These are phyloP conservation scores for Pelochelys cantorii DNA, from an alignment of 2,797 vertebrate genomes.

Conservation along the genomic window DNA sequence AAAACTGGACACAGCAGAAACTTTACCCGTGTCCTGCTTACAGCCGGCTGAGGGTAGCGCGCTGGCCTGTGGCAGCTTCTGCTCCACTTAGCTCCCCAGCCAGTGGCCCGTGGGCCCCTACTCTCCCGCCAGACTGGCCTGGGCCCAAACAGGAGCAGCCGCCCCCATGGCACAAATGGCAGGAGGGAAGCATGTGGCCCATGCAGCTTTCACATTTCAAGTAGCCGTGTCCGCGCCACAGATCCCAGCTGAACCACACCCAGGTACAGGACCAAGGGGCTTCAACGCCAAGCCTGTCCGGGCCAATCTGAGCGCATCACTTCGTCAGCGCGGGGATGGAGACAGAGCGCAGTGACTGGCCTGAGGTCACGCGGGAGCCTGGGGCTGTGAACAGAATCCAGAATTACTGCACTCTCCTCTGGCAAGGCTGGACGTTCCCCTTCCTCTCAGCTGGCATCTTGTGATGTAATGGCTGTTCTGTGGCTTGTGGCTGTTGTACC, in stretches of 20 bases:
- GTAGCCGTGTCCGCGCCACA: neutral
- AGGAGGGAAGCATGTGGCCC: neutral
- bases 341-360: neutral
- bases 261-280: neutral
- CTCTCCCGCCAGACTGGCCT: neutral
- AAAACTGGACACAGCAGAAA: neutral
- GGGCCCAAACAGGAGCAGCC: neutral
- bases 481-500: neutral
- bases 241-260: neutral
- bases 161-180: neutral
- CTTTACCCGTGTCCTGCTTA: neutral
- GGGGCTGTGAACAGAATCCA: neutral
- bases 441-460: neutral
- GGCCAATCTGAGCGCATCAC: neutral
- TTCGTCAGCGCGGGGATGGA: neutral
- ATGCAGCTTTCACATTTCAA: neutral
- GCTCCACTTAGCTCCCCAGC: neutral
- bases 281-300: neutral
- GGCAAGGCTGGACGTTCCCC: neutral
- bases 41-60: neutral
- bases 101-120: no score
- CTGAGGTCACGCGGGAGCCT: neutral
- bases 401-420: neutral
- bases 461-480: neutral
- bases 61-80: neutral